Evolutionary conservation across 2,888 invertebrate species (phyloP).

Genomic region (Folsomia candida): DNA sequence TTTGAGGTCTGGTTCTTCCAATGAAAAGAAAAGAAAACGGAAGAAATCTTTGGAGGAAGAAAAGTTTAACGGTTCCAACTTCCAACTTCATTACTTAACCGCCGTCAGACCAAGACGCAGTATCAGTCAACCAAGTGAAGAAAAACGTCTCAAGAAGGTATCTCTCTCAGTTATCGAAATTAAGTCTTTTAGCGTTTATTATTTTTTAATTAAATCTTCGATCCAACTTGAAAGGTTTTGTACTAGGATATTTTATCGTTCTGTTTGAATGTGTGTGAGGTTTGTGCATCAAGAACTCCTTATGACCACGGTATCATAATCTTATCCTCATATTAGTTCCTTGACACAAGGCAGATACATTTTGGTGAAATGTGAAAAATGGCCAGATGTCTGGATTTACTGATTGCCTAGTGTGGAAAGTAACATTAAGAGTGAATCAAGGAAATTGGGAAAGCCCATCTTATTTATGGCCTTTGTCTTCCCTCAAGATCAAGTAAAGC

Average conservation of each 20-base stretch:
- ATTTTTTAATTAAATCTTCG: no score
- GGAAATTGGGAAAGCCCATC: constrained; percentile 3
- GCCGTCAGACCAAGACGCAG: neutral
- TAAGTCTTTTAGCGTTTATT: no score
- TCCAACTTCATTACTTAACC: neutral
- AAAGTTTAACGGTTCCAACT: neutral
- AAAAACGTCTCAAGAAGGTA: constrained; percentile 1
- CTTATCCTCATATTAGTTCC: no score
- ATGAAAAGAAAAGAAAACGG: constrained; percentile 5
- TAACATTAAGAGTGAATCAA: neutral
- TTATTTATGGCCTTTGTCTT: neutral
- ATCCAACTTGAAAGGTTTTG: neutral
- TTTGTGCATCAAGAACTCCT: no score
- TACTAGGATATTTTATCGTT: no score
- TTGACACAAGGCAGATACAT: neutral
- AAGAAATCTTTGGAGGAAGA: constrained; percentile 4
- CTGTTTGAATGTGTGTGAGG: no score
- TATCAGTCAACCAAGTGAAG: neutral
- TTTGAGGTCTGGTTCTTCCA: constrained; percentile 4
- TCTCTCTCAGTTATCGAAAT: neutral
- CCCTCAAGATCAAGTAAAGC: neutral
- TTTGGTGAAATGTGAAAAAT: neutral
- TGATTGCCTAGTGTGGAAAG: neutral
- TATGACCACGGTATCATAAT: no score
- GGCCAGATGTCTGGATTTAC: neutral